A percentile compares a stretch with the other conserved stretches of the same genome.
phyloP scores from a whole-genome alignment of 2,888 invertebrate genomes.

The Mimas tiliae region DNA sequence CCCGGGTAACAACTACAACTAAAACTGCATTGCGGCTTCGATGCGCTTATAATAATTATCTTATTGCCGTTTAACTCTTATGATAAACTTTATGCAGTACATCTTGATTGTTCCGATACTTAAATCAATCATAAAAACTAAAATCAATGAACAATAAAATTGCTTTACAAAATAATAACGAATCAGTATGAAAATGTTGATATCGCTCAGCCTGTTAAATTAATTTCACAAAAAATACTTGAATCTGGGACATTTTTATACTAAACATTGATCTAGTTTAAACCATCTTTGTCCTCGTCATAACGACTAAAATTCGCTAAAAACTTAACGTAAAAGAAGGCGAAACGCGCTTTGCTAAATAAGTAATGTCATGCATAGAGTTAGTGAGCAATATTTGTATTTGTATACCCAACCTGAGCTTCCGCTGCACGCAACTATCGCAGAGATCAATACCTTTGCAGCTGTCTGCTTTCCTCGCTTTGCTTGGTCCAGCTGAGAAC shows the following conservation, averaged over 20 bases:
- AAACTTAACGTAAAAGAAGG: conserved; percentile 16
- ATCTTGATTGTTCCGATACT: not conserved
- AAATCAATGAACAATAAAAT: conserved; percentile 6
- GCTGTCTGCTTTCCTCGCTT: conserved; percentile 59
- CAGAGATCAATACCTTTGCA: conserved; percentile 55
- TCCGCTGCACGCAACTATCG: conserved; percentile 62
- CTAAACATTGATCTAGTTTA: not conserved
- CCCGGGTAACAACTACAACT: not conserved
- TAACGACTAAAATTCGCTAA: conserved; percentile 4
- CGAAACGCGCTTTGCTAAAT: conserved; percentile 13
- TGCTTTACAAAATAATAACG: not conserved
- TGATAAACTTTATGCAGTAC: not conserved
- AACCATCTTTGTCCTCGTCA: not conserved
- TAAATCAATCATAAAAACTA: not conserved
- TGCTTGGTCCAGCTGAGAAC: conserved; percentile 76
- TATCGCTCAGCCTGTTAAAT: conserved; percentile 3
- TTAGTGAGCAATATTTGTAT: conserved; percentile 54
- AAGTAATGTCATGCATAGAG: conserved; percentile 54
- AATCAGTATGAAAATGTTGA: not conserved
- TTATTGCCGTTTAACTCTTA: not conserved
- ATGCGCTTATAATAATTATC: not conserved
- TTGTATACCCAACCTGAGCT: conserved; percentile 69
- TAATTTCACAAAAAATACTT: not conserved
- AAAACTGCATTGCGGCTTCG: not conserved
- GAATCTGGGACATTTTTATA: not conserved